Evolutionary conservation across 92 coral and sea anemone genomes (phyloP), one percentile per base, ranked within the genome.

Genomic region (Ricordea florida): DNA sequence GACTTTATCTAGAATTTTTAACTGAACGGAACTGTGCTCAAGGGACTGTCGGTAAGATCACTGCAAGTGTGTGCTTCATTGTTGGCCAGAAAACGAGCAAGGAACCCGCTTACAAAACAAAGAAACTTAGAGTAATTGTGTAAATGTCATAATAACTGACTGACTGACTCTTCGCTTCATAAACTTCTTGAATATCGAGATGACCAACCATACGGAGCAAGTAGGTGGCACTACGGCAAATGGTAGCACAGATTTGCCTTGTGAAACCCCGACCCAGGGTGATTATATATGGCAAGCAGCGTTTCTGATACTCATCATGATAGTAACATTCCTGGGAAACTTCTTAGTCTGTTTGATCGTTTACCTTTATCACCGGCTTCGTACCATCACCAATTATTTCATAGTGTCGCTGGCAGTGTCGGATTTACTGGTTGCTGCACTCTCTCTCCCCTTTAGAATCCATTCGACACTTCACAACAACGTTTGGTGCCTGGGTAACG

Each of bases 391-490:
- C 34, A 93, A 93, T 64, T 93, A 87, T 46, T 93, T 91, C 71
- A 83, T 93, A 41, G 88, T 87, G 29, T 93, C 98, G 7, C 84
- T 93, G 65, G 98, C 98, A 0, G 86, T 93, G 45, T 83, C 92
- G 15, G 98, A 93, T 62, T 65, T 93, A 23, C 67, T 93, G 36
- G 73, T 93, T 10, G 73, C 96, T 10, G 11, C 80, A 8, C 5
- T 85, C 33, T 81, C 92, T 10, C 71, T 93, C 38, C 98, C 98
- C 17, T 80, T 85, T 44, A 72, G 93, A 64, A 76, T 93, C 31
- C 79, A 90, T 68, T 92, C 84, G 57, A 84, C 90, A 8, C 17
- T 72, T 16, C 94, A 93, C 62, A 93, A 93, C 72, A 69, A 57
- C 21, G 22, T 38, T 9, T 93, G 93, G 91, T 93, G 98, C 63